A percentile compares a stretch with the other conserved stretches of the same genome.
These are phyloP conservation scores for Mayetiola destructor DNA, from an alignment of 2,888 invertebrate genomes.

Conservation along the genomic window DNA sequence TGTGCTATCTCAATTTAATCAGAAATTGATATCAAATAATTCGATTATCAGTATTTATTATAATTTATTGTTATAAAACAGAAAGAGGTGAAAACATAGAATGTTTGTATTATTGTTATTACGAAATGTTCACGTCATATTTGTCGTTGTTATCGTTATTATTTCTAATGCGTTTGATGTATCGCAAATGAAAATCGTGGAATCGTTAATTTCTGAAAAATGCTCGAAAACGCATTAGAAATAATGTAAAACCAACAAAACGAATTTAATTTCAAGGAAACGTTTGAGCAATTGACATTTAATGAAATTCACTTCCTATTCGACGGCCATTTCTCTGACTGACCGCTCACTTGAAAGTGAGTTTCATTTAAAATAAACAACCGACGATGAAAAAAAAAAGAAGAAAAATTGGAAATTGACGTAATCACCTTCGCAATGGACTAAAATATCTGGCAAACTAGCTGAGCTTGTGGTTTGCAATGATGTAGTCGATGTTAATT, in stretches of 20 bases:
- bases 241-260: too few relatives aligned
- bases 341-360: neutral
- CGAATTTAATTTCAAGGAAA: too few relatives aligned
- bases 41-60: too few relatives aligned
- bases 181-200: neutral
- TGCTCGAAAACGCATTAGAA: too few relatives aligned
- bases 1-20: too few relatives aligned
- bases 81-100: too few relatives aligned
- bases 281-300: neutral
- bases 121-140: too few relatives aligned
- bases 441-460: conserved; percentile 15
- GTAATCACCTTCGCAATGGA: conserved; percentile 3
- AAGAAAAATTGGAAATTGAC: neutral
- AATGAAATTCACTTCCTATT: neutral
- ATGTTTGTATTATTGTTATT: too few relatives aligned
- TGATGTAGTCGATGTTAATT: neutral
- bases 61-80: too few relatives aligned
- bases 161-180: neutral
- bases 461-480: conserved; percentile 13
- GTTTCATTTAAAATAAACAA: neutral
- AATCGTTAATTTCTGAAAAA: neutral
- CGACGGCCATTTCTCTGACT: neutral
- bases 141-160: too few relatives aligned
- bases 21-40: too few relatives aligned
- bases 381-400: neutral